phyloP scores from a whole-genome alignment of 2,113 vertebrate species.

The Hypanus sabinus region DNA sequence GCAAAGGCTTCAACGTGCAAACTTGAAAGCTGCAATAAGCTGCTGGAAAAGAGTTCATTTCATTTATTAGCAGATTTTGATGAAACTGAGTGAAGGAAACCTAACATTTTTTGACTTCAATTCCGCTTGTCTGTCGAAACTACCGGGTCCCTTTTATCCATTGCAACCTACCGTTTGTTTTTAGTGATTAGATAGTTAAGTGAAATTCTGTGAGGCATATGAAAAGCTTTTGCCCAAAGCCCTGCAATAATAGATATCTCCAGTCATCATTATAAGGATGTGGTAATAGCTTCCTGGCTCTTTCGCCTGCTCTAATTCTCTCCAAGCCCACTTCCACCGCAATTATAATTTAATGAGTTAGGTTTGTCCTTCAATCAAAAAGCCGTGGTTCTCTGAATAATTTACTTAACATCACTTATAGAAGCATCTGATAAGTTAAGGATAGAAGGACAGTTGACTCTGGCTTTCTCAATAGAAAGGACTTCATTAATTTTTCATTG shows the following conservation, averaged over 20 bases:
- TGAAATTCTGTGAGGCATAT: neutral
- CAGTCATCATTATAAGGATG: neutral
- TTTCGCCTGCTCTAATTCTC: neutral
- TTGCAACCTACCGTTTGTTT: constrained; percentile 14
- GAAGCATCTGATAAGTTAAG: neutral
- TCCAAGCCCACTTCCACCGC: neutral
- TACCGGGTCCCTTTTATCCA: neutral
- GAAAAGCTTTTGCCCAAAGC: constrained; percentile 12
- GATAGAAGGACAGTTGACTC: neutral
- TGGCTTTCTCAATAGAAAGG: neutral
- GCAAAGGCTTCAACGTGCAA: neutral
- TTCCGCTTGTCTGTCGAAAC: neutral
- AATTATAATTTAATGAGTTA: neutral
- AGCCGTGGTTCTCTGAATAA: constrained; percentile 29
- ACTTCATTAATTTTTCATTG: constrained; percentile 40
- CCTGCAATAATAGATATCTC: neutral
- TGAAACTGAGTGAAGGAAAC: neutral
- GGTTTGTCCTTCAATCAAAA: constrained; percentile 15
- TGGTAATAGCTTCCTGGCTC: neutral
- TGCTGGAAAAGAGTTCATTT: neutral
- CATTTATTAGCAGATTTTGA: constrained; percentile 19
- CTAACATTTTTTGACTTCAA: neutral
- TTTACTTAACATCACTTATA: neutral
- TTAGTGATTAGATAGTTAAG: constrained; percentile 20
- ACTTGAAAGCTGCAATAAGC: neutral